These are phyloP conservation scores for Apocheima hispidaria DNA, from an alignment of 2,888 invertebrate species.

Conservation along the genomic window DNA sequence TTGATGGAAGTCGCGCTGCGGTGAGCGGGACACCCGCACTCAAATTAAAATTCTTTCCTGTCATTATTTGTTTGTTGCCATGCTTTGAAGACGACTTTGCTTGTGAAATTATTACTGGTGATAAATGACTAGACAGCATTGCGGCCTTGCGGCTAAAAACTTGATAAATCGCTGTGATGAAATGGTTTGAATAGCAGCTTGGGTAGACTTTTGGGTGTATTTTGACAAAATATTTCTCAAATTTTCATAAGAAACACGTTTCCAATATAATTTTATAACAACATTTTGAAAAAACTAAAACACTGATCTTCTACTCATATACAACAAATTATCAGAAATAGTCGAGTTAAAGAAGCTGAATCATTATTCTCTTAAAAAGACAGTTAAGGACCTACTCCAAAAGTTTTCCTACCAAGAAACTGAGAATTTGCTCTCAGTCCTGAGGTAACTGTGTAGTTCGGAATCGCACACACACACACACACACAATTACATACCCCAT, in stretches of 20 bases:
- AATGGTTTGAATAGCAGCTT: background rate
- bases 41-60: constrained; percentile 79
- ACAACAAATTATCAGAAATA: no score
- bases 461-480: no score
- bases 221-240: background rate
- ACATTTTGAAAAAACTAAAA: no score
- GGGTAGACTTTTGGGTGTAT: background rate
- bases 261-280: no score
- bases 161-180: constrained; percentile 19
- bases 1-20: constrained; percentile 64
- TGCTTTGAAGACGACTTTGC: constrained; percentile 54
- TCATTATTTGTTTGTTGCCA: constrained; percentile 73
- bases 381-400: no score
- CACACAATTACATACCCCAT: no score
- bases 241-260: background rate
- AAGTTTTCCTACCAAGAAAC: no score
- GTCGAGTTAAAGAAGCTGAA: no score
- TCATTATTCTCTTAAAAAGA: no score
- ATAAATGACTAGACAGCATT: constrained; percentile 27
- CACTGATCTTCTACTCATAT: no score
- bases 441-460: no score
- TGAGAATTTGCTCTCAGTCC: no score
- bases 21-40: constrained; percentile 67
- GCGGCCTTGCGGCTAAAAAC: constrained; percentile 11
- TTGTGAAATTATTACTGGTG: constrained; percentile 37